Evolutionary conservation across 53 echinoderm and acorn worm genomes (phyloP).

Genomic region (Pentamera pediparva): DNA sequence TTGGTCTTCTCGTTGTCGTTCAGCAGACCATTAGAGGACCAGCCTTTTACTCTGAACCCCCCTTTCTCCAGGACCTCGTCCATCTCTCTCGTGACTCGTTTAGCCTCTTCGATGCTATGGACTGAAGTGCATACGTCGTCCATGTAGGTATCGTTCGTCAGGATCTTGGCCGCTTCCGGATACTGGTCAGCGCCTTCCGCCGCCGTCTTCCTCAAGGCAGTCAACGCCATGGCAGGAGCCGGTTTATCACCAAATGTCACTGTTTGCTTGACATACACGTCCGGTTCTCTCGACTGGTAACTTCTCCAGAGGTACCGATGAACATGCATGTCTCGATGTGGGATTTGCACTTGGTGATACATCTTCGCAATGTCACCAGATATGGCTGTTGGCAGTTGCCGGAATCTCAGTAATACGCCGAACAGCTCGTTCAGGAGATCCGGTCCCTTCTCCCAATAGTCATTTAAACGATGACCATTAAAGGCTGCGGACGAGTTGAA

Average conservation of each 20-base stretch:
- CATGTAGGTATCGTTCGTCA: conserved; percentile 14
- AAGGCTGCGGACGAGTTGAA: conserved; percentile 41
- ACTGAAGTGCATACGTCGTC: conserved; percentile 30
- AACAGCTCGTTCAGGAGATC: not conserved
- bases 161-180: conserved; percentile 16
- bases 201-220: conserved; percentile 45
- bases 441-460: conserved; percentile 9
- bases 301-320: conserved; percentile 45
- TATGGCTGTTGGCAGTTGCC: not conserved
- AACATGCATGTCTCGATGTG: conserved; percentile 28
- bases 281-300: conserved; percentile 13
- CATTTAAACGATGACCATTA: conserved; percentile 35
- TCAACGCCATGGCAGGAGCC: conserved; percentile 44
- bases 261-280: conserved; percentile 23
- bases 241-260: conserved; percentile 48
- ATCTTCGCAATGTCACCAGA: conserved; percentile 10
- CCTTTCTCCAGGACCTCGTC: conserved; percentile 20
- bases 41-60: conserved; percentile 51
- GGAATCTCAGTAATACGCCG: not conserved
- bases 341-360: conserved; percentile 37
- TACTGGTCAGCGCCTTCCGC: not conserved
- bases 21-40: conserved; percentile 37
- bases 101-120: conserved; percentile 8
- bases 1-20: not conserved
- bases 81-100: conserved; percentile 11